Base-by-base conservation (phyloP, 2,797 vertebrate genomes). In the Oceanodroma leucorhoa region DNA sequence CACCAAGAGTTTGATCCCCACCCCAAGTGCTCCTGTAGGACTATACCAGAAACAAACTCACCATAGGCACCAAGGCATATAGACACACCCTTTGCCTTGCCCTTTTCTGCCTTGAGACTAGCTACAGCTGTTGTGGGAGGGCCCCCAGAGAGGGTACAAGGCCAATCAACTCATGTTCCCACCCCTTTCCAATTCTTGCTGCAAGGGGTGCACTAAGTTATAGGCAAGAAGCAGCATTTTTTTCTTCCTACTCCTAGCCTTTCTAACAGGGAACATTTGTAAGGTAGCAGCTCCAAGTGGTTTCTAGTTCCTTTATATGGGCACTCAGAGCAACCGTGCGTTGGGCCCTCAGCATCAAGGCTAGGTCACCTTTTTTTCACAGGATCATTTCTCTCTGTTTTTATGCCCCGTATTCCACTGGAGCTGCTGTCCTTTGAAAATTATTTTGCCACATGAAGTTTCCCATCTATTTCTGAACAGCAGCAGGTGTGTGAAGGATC, bases 401-500 rank as follows among this genome's bases (percentile, higher is more conserved):
- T 89, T 87, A 60, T 54, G 45, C 21, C 34, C 54, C 32, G 14
- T 77, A 45, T 80, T 88, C 83, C 41, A 41, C 82, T 64, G 46
- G 79, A 91, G 60, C 75, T 65, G 24, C 41, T 64, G 34, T 66
- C 62, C 60, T 85, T 91, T 57, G 82, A 78, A 79, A 65, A 73
- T 66, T 24, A 41, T 81, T 95, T 85, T 78, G n/a, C 67, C 66
- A 50, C 57, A 27, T 51, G 50, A 88, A 62, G 60, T 87, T 94
- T 57, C 54, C 55, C 20, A 11, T 79, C 84, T 83, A 71, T 75
- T 94, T 96, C 87, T 93, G 89, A 89, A 45, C 41, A 86, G 78
- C 0, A 0, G 92, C 91, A 90, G 87, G 64, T 82, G 81, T 84
- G 71, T 90, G 78, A 83, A 96, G 85, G 95, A 83, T 79, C 69